Evolutionary conservation across 1,140 invertebrate species (phyloP), one percentile per base, ranked within the genome.

Genomic region (Aricia agestis): DNA sequence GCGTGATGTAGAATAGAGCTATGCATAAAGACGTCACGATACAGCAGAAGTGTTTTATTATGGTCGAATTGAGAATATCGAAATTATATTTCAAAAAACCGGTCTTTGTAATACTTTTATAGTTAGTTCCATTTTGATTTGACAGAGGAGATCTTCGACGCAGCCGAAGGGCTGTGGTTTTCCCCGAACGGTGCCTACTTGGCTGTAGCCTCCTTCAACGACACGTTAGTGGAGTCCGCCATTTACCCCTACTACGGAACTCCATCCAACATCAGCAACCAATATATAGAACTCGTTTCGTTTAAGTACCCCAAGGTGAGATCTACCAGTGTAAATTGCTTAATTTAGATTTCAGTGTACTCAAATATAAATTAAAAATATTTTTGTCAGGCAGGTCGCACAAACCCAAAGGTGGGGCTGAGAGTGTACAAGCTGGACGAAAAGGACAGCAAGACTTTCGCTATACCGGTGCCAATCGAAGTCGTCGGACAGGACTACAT

Each of bases 231-330:
- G 1, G 84, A 86, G 65, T 86, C 84, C 0, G 85, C 84, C 0
- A 76, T 83, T 0, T 91, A 85, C 70, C 87, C 86, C 13, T 93
- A 92, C 76, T 95, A 95, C 71, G 94, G 94, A 17, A 87, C 92
- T 68, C 92, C 94, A 1, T 92, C 92, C n/a, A 92, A 92, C 58
- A 69, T 93, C n/a, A 88, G 89, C 18, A 93, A 92, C 74, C 94
- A 94, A 81, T 95, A 95, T 74, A 93, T 94, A 11, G 82, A 93
- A 71, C 82, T 93, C 65, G 92, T 95, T 68, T 91, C 93, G 65
- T 94, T 98, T 72, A 95, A 95, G 79, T 98, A 98, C 91, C 97
- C 97, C 0, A 98, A 98, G 93, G 96, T 95, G 92, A 69, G 85
- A 82, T 52, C 36, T 9, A 52, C 9, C 45, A 52, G 7, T 67